Evolutionary conservation across 2,797 vertebrate species (phyloP).

Genomic region (Chlorospingus semifuscus): DNA sequence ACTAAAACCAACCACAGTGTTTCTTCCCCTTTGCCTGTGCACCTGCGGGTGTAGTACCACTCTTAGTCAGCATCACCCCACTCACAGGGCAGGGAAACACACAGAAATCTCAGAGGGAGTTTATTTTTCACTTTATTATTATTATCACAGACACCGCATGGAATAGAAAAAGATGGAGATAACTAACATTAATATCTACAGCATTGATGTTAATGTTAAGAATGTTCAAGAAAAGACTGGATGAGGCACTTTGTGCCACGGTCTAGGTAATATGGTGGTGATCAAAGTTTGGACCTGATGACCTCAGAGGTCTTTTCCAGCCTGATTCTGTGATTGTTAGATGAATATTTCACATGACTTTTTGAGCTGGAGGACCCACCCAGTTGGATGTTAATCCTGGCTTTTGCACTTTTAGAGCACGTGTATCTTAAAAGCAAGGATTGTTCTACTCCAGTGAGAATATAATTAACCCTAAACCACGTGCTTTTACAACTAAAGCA

Average conservation of each 20-base stretch:
- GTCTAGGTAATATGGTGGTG: background rate
- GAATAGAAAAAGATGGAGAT: background rate
- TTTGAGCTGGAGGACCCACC: background rate
- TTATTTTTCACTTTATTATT: background rate
- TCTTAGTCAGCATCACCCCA: constrained; percentile 42
- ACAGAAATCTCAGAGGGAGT: background rate
- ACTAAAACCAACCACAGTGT: background rate
- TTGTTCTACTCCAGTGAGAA: background rate
- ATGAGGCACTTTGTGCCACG: background rate
- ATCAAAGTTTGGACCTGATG: background rate
- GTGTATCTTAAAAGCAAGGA: background rate
- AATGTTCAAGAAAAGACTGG: background rate
- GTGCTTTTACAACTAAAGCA: background rate
- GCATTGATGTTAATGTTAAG: background rate
- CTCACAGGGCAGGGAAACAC: background rate
- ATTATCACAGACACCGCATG: accelerated
- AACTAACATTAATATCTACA: background rate
- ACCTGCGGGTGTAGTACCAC: constrained; percentile 29
- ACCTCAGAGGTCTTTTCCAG: background rate
- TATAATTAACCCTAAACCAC: background rate
- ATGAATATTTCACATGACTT: background rate
- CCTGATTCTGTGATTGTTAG: background rate
- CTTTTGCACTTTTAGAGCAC: background rate
- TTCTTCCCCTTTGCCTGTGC: constrained; percentile 5
- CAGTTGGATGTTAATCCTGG: background rate